phyloP scores from a whole-genome alignment of 2,797 vertebrate genomes.

The Caiman crocodilus region DNA sequence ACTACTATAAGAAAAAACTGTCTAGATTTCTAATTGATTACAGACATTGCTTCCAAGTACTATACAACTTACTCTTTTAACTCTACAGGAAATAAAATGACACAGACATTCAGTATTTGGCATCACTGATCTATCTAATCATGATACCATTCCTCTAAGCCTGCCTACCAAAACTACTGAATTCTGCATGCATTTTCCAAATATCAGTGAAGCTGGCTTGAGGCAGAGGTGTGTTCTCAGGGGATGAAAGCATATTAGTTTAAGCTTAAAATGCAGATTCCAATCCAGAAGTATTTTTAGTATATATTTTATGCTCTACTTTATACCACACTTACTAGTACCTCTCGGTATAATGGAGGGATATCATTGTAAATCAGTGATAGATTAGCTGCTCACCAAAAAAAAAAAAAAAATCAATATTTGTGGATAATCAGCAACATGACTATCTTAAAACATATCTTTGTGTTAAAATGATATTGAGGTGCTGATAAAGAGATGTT shows the following conservation, averaged over 20 bases:
- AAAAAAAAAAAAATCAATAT: not conserved
- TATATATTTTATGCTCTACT: no score
- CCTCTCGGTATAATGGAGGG: not conserved
- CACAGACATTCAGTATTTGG: not conserved
- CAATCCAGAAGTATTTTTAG: not conserved
- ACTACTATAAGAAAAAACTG: not conserved
- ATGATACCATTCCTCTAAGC: not conserved
- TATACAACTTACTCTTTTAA: not conserved
- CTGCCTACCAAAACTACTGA: not conserved
- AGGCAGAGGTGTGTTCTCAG: not conserved
- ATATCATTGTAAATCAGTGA: not conserved
- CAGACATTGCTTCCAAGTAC: not conserved
- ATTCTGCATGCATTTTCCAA: slow-evolving; percentile 10
- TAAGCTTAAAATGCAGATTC: not conserved
- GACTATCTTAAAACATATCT: no score
- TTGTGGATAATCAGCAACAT: no score
- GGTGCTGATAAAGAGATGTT: not conserved
- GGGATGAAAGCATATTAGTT: not conserved
- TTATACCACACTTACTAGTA: no score
- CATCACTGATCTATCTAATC: slow-evolving; percentile 6
- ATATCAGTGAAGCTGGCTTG: not conserved
- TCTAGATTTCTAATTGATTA: not conserved
- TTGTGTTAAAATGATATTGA: not conserved
- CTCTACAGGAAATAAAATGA: not conserved
- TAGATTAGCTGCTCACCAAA: not conserved